Percentiles rank a stretch among this genome's conserved stretches.
phyloP scores from a whole-genome alignment of 1,140 invertebrate genomes.

The Drosophila novamexicana region DNA sequence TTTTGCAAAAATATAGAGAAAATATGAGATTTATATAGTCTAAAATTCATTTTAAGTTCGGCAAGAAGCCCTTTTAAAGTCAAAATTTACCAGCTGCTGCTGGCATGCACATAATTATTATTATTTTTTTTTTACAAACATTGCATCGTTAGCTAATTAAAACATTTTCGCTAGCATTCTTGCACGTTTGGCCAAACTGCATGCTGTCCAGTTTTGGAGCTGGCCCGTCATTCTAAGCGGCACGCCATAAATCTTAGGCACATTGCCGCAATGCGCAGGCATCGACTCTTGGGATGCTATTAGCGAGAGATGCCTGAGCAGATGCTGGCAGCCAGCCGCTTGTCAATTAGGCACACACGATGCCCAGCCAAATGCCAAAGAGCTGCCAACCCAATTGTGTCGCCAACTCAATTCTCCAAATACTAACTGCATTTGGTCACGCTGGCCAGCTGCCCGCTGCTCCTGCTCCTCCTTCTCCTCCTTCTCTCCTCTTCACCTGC shows the following conservation, averaged over 20 bases:
- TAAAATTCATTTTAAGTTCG: too few relatives aligned
- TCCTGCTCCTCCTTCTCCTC: neutral
- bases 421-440: slow-evolving; percentile 46
- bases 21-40: too few relatives aligned
- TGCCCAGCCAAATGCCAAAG: slow-evolving; percentile 57
- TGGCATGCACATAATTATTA: neutral
- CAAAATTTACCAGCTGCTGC: neutral
- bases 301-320: slow-evolving; percentile 39
- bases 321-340: slow-evolving; percentile 14
- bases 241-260: slow-evolving; percentile 48
- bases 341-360: slow-evolving; percentile 69
- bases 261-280: slow-evolving; percentile 15
- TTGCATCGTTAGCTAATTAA: slow-evolving; percentile 59
- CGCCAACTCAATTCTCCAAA: slow-evolving; percentile 60
- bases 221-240: slow-evolving; percentile 56
- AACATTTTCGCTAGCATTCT: slow-evolving; percentile 72
- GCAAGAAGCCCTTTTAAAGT: too few relatives aligned
- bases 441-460: slow-evolving; percentile 15
- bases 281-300: slow-evolving; percentile 51
- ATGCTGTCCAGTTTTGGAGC: slow-evolving; percentile 58
- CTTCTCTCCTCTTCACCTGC: neutral
- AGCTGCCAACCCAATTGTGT: slow-evolving; percentile 70
- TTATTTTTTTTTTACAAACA: neutral
- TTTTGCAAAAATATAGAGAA: too few relatives aligned
- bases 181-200: slow-evolving; percentile 59